A percentile compares a stretch with the other conserved stretches of the same genome.
phyloP scores from a whole-genome alignment of 1,140 invertebrate genomes.

The Medauroidea extradentata region DNA sequence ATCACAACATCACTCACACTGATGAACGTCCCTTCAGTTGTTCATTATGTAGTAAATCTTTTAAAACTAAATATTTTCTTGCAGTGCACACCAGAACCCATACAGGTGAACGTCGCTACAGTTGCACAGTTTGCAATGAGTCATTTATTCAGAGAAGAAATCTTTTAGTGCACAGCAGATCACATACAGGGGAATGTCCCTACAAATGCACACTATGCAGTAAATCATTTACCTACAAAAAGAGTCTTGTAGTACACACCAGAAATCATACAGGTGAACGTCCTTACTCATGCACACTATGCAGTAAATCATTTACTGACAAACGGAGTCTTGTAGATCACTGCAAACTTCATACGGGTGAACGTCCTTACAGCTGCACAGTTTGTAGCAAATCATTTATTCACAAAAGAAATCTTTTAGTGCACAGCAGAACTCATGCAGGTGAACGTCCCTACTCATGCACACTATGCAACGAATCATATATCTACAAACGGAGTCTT shows the following conservation, averaged over 20 bases:
- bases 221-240: conserved; percentile 34
- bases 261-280: conserved; percentile 47
- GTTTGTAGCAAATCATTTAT: conserved; percentile 27
- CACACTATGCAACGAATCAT: background rate
- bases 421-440: background rate
- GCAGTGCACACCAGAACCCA: no score
- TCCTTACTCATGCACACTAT: conserved; percentile 42
- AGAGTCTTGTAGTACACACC: conserved; percentile 43
- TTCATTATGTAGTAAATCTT: no score
- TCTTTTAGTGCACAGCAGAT: conserved; percentile 35
- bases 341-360: conserved; percentile 43
- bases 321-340: conserved; percentile 42
- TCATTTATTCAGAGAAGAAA: conserved; percentile 30
- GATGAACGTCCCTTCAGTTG: no score
- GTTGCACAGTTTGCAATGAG: conserved; percentile 36
- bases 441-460: background rate
- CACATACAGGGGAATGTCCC: conserved; percentile 47
- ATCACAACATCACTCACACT: no score
- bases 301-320: conserved; percentile 42
- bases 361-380: conserved; percentile 48
- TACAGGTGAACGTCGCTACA: no score
- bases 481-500: background rate
- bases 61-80: no score
- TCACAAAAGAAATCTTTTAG: background rate
- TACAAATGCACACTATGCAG: conserved; percentile 40